Evolutionary conservation across 2,797 vertebrate genomes (phyloP).

Genomic region (Pogoniulus pusillus): DNA sequence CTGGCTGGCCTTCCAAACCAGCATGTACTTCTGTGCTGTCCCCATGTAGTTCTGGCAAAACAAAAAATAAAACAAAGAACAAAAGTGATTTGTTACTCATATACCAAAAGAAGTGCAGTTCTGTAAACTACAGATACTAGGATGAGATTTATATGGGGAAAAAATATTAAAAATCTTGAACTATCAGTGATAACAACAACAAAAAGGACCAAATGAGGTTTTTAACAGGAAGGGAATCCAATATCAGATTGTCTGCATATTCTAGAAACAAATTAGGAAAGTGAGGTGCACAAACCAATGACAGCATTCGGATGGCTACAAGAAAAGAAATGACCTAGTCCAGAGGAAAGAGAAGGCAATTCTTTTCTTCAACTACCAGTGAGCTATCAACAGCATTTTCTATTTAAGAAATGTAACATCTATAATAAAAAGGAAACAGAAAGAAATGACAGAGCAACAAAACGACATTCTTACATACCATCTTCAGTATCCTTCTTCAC

Average conservation of each 20-base stretch:
- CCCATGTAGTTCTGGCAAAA: neutral
- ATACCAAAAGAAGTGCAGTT: neutral
- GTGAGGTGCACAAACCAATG: neutral
- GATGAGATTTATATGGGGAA: neutral
- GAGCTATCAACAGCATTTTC: neutral
- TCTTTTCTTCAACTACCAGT: neutral
- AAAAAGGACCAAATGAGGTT: neutral
- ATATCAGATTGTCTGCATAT: neutral
- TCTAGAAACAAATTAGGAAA: neutral
- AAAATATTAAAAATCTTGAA: neutral
- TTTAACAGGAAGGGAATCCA: neutral
- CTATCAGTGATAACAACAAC: neutral
- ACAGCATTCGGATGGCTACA: neutral
- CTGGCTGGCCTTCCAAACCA: slow-evolving; percentile 4
- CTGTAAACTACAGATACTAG: neutral
- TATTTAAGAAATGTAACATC: neutral
- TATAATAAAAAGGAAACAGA: neutral
- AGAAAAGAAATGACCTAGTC: neutral
- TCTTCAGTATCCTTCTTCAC: neutral
- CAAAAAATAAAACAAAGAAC: neutral
- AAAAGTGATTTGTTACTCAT: neutral
- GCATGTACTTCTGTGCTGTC: neutral
- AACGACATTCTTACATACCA: slow-evolving; percentile 5
- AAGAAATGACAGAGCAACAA: neutral
- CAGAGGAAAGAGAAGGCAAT: neutral